Percentiles rank a stretch among this genome's conserved stretches.
Conservation (phyloP, 1,140 invertebrate species). For the Dufourea novaeangliae region DNA sequence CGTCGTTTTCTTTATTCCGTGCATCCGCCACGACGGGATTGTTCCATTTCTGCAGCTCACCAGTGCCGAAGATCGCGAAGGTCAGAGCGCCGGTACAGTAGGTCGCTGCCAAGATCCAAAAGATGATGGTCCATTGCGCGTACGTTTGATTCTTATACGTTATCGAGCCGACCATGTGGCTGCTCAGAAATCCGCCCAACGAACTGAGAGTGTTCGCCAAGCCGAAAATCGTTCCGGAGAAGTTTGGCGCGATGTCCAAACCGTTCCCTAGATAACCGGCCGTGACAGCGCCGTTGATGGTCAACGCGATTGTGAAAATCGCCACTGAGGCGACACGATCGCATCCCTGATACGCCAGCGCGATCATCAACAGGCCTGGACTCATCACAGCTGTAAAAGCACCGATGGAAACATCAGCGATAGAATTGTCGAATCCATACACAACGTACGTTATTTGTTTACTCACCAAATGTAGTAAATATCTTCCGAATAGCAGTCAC, state of each 20-base stretch:
- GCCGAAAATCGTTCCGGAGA: constrained; percentile 94
- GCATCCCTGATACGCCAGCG: constrained; percentile 87
- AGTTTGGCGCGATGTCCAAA: constrained; percentile 94
- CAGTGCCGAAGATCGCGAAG: constrained; percentile 87
- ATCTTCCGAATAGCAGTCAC: constrained; percentile 87
- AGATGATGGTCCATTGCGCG: constrained; percentile 91
- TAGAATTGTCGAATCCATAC: not conserved
- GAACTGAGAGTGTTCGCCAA: constrained; percentile 95
- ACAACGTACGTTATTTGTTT: not conserved
- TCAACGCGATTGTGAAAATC: constrained; percentile 89
- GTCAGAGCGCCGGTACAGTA: constrained; percentile 87
- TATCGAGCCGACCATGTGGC: constrained; percentile 91
- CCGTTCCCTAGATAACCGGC: constrained; percentile 94
- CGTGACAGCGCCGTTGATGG: constrained; percentile 92
- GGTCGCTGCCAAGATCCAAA: constrained; percentile 89
- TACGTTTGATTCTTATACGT: constrained; percentile 89
- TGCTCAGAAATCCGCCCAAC: constrained; percentile 92
- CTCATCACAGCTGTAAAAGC: constrained; percentile 82
- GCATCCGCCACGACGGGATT: constrained; percentile 50
- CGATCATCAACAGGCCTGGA: constrained; percentile 86
- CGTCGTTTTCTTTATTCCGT: not conserved
- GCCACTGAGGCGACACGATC: constrained; percentile 86
- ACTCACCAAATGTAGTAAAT: constrained; percentile 85
- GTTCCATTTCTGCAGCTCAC: constrained; percentile 88
- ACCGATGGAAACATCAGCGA: too few relatives aligned